A percentile compares a stretch with the other conserved stretches of the same genome.
These are phyloP conservation scores for Orchesella cincta DNA, from an alignment of 1,140 invertebrate genomes.

Conservation along the genomic window DNA sequence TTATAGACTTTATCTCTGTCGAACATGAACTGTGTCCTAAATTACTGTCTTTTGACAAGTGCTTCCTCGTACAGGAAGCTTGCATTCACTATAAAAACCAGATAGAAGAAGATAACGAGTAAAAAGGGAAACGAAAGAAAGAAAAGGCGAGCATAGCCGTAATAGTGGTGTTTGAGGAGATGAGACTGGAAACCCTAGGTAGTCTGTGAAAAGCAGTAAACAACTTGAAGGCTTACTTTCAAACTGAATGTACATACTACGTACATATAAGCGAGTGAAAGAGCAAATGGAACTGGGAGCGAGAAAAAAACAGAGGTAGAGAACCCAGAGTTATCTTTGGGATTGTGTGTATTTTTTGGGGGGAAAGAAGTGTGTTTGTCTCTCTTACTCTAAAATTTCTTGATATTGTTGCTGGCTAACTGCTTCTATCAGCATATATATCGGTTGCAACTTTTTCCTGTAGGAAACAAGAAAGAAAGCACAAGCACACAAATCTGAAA, in stretches of 20 bases:
- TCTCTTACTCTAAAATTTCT: not conserved
- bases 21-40: slow-evolving; percentile 20
- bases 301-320: not conserved
- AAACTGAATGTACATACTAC: not conserved
- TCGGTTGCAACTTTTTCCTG: too few species aligned
- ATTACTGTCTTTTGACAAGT: slow-evolving; percentile 20
- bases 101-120: not conserved
- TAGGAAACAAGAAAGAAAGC: not conserved
- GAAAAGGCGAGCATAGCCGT: not conserved
- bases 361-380: not conserved
- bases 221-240: slow-evolving; percentile 6
- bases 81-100: not conserved
- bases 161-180: slow-evolving; percentile 6
- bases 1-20: slow-evolving; percentile 1
- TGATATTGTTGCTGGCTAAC: not conserved
- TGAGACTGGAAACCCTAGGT: not conserved
- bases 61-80: slow-evolving; percentile 21
- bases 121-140: not conserved
- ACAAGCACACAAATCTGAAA: slow-evolving; percentile 14
- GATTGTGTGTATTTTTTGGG: not conserved
- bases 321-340: not conserved
- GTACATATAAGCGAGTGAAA: not conserved
- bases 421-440: not conserved
- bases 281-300: not conserved
- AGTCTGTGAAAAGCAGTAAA: slow-evolving; percentile 7